Conservation (phyloP, 2,888 invertebrate species). For the Sturmia bella region DNA sequence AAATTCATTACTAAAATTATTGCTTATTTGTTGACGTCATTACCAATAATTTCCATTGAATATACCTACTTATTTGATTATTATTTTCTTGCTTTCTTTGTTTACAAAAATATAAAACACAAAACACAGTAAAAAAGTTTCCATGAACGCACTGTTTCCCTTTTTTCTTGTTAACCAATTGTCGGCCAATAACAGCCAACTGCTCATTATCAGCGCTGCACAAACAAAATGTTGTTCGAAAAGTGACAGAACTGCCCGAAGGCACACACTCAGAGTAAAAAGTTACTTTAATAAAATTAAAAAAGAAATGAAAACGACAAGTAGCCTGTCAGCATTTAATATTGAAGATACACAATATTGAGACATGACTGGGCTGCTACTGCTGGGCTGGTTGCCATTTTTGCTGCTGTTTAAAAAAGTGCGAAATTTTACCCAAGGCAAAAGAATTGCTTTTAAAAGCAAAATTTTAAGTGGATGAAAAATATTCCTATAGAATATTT, state of each 20-base stretch:
- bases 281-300: conserved; percentile 17
- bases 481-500: no score
- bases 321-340: conserved; percentile 35
- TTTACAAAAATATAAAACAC: neutral
- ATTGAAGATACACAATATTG: conserved; percentile 27
- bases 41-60: no score
- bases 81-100: no score
- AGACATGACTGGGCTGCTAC: conserved; percentile 27
- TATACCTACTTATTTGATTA: no score
- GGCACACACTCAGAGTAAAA: conserved; percentile 15
- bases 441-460: conserved; percentile 49
- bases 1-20: no score
- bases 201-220: neutral
- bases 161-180: neutral
- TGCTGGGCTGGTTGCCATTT: neutral
- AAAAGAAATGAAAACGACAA: conserved; percentile 22
- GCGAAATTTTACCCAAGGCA: conserved; percentile 47
- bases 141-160: conserved; percentile 21
- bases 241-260: conserved; percentile 13
- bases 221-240: neutral
- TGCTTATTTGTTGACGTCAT: no score
- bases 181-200: conserved; percentile 30
- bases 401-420: conserved; percentile 10
- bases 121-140: conserved; percentile 1
- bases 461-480: neutral